Percentiles rank a stretch among this genome's conserved stretches.
Evolutionary conservation across 2,888 invertebrate genomes (phyloP).

Genomic region (Sipha maydis): DNA sequence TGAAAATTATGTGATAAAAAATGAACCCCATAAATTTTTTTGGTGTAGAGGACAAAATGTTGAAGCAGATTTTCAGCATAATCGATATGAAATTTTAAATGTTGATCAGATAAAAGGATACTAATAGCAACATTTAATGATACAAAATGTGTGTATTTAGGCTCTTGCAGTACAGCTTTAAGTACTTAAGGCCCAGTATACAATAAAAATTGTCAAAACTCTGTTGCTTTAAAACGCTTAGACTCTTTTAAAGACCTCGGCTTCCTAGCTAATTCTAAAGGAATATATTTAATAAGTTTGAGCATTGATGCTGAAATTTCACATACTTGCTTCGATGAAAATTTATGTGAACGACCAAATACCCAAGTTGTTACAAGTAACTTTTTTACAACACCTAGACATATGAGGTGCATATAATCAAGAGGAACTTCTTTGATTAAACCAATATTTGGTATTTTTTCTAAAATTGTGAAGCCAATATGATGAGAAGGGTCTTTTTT

Average conservation of each 20-base stretch:
- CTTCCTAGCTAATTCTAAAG: constrained; percentile 3
- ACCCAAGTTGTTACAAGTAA: background rate
- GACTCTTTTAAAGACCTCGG: constrained; percentile 5
- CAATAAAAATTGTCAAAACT: background rate
- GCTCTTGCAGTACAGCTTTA: background rate
- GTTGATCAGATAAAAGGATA: background rate
- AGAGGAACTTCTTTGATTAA: background rate
- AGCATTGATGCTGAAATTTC: background rate
- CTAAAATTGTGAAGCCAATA: background rate
- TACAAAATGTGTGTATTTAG: background rate
- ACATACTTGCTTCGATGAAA: background rate
- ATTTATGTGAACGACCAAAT: constrained; percentile 10
- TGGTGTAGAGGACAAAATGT: constrained; percentile 13
- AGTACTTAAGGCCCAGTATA: background rate
- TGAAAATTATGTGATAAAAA: constrained; percentile 8
- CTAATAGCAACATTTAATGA: background rate
- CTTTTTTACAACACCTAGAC: background rate
- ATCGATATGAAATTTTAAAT: background rate
- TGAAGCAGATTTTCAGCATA: background rate
- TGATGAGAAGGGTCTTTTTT: background rate
- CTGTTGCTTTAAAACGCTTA: constrained; percentile 4
- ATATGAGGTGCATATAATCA: constrained; percentile 14
- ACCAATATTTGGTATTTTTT: constrained; percentile 14
- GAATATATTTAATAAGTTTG: background rate
- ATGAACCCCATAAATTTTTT: constrained; percentile 9